phyloP scores from a whole-genome alignment of 2,888 invertebrate species.

The Sphecodes monilicornis region DNA sequence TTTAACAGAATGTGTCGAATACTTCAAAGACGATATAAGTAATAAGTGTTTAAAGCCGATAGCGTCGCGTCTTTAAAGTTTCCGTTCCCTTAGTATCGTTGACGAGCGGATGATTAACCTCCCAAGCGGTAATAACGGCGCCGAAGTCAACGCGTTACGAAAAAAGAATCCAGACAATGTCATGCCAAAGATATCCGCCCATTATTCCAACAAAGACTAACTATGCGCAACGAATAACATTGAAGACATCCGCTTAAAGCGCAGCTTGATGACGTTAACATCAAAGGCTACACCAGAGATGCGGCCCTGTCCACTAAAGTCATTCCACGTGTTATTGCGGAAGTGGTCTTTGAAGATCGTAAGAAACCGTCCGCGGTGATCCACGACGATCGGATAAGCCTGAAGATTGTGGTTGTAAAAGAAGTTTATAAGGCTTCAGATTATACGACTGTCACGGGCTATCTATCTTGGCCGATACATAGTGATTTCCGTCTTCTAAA shows the following conservation, averaged over 20 bases:
- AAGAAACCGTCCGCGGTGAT: slow-evolving; percentile 47
- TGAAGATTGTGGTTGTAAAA: slow-evolving; percentile 45
- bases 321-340: slow-evolving; percentile 55
- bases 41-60: no score
- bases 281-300: slow-evolving; percentile 26
- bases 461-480: slow-evolving; percentile 46
- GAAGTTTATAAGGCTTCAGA: slow-evolving; percentile 48
- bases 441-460: slow-evolving; percentile 39
- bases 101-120: not conserved
- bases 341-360: slow-evolving; percentile 52
- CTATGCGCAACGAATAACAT: not conserved
- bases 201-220: not conserved
- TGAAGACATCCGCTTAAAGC: not conserved
- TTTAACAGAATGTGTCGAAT: no score
- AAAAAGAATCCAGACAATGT: not conserved
- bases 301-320: slow-evolving; percentile 24
- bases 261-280: slow-evolving; percentile 22
- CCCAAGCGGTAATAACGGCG: not conserved
- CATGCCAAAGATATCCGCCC: not conserved
- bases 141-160: not conserved
- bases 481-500: slow-evolving; percentile 31
- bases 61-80: not conserved
- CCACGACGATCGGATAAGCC: slow-evolving; percentile 60
- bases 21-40: no score
- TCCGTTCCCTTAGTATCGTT: not conserved